Base-by-base conservation (phyloP, 2,888 invertebrate genomes). In the Tenthredo scrophulariae region DNA sequence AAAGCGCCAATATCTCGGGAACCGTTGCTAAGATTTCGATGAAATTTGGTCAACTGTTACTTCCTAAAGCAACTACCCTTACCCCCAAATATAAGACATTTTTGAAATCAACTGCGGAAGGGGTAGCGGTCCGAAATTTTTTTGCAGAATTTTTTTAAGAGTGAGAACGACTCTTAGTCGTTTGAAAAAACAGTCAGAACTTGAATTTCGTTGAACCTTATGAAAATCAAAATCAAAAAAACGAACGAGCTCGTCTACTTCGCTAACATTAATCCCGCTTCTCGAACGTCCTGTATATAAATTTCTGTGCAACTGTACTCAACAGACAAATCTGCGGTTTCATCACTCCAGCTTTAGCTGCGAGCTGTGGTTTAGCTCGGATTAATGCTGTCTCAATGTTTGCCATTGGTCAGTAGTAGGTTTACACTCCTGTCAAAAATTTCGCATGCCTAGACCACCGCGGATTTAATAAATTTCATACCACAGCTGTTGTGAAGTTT, bases 261-360 rank as follows among this genome's bases (percentile, higher is more conserved):
- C 1, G 50, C 13, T 26, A 13, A 46, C 26, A 75, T 26, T 46
- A 29, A 33, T 33, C 54, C 77, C 15, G 54, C 7, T 40, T 15
- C 7, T 54, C 6, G 18, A 26, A n/a, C n/a, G 13, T 46, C 9
- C 29, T 50, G 29, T 43, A 22, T 43, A 29, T 29, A 22, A 54
- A 33, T 77, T 46, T 33, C 77, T 29, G 54, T 77, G 18, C 7
- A 15, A 33, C 50, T 26, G n/a, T 77, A 54, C 50, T 54, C 29
- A 77, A 46, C 77, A 15, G 77, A 54, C 15, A 33, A 77, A 77
- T 77, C 77, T 77, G 77, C 77, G 50, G 77, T 29, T 50, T 22
- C 77, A 77, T 26, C 67, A 67, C 7, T 77, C 4, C n/a, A 29
- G 33, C 77, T 77, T 18, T 43, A 74, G 74, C 43, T 43, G 74